phyloP scores from a whole-genome alignment of 2,888 invertebrate genomes.

The Acanthacorydalis orientalis region DNA sequence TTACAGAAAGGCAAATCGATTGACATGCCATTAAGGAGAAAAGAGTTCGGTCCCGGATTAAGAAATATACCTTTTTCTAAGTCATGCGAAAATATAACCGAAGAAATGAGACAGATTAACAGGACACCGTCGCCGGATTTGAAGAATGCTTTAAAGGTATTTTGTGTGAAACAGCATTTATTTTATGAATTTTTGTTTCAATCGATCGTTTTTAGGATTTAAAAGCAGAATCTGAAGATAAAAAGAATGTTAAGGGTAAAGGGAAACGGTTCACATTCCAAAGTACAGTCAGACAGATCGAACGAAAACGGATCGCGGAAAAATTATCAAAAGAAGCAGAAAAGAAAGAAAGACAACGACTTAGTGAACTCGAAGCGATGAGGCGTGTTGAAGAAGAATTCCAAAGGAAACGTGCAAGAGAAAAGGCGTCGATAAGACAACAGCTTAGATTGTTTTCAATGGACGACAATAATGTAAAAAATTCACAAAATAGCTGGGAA shows the following conservation, averaged over 20 bases:
- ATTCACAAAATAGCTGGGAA: constrained; percentile 33
- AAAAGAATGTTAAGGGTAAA: constrained; percentile 16
- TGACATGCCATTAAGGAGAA: constrained; percentile 1
- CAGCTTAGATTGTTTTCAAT: constrained; percentile 55
- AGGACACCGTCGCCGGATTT: constrained; percentile 8
- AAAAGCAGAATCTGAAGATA: constrained; percentile 2
- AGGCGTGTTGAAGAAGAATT: constrained; percentile 75
- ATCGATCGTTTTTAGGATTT: constrained; percentile 3
- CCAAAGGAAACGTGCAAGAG: constrained; percentile 62
- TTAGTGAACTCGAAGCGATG: constrained; percentile 67
- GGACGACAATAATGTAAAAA: constrained; percentile 36
- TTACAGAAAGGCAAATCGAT: constrained; percentile 2
- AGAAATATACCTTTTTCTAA: constrained; percentile 21
- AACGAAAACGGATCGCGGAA: constrained; percentile 55
- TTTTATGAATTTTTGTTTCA: not conserved
- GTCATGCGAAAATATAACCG: constrained; percentile 29
- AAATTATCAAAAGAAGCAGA: constrained; percentile 61
- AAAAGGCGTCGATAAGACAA: constrained; percentile 58
- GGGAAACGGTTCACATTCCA: constrained; percentile 66
- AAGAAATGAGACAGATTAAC: constrained; percentile 11
- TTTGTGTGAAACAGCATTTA: not conserved
- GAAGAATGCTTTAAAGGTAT: not conserved
- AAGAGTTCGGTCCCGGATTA: not conserved
- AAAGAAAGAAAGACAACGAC: constrained; percentile 55
- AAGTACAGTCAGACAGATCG: constrained; percentile 67